A percentile compares a stretch with the other conserved stretches of the same genome.
These are phyloP conservation scores for Kryptopterus vitreolus DNA, from an alignment of 2,797 vertebrate species.

Conservation along the genomic window DNA sequence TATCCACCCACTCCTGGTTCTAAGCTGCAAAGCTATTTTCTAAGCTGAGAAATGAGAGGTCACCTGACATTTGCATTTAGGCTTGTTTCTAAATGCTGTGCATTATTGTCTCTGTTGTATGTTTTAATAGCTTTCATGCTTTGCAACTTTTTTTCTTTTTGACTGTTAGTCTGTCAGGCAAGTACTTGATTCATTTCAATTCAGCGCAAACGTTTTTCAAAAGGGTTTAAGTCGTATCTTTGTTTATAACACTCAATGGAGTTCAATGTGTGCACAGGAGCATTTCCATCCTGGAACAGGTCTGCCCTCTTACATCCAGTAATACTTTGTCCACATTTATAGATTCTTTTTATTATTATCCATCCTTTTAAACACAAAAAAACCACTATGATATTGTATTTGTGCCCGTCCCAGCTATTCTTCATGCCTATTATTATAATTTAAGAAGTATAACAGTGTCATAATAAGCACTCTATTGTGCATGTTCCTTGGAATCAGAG, in stretches of 20 bases:
- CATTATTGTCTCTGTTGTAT: too few relatives aligned
- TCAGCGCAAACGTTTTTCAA: not conserved
- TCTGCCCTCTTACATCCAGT: not conserved
- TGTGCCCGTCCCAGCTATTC: not conserved
- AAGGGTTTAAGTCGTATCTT: too few relatives aligned
- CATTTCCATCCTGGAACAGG: not conserved
- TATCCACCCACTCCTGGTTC: too few relatives aligned
- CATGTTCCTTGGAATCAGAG: not conserved
- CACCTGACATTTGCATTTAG: too few relatives aligned
- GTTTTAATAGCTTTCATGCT: too few relatives aligned
- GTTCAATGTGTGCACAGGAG: not conserved
- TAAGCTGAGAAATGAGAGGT: too few relatives aligned
- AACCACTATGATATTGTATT: constrained; percentile 11
- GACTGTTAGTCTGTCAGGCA: too few relatives aligned
- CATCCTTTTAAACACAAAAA: not conserved
- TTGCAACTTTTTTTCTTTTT: too few relatives aligned
- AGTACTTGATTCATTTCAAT: too few relatives aligned
- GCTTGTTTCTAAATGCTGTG: too few relatives aligned
- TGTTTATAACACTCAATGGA: not conserved
- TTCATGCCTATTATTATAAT: constrained; percentile 9
- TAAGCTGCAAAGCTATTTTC: too few relatives aligned
- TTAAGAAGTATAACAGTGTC: constrained; percentile 4
- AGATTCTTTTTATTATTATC: not conserved
- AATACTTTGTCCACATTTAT: not conserved
- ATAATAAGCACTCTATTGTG: not conserved